Conservation (phyloP, 1,140 invertebrate species). For the Glossosoma conforme region DNA sequence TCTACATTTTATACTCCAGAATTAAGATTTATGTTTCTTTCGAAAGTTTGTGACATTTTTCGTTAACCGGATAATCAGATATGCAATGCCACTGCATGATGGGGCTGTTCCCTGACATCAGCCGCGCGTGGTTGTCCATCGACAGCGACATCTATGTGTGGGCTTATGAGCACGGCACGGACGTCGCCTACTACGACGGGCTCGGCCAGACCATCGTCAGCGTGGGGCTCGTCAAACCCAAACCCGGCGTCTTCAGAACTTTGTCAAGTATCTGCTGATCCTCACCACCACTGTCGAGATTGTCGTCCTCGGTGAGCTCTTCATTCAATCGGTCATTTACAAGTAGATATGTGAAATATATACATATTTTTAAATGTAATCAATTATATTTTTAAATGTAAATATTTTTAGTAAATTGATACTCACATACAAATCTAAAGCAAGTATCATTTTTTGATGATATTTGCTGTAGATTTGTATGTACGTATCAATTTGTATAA, state of each 20-base stretch:
- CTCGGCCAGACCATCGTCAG: constrained; percentile 85
- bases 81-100: constrained; percentile 93
- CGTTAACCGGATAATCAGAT: constrained; percentile 51
- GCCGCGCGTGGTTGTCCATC: constrained; percentile 93
- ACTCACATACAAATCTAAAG: too few species aligned
- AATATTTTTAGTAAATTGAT: too few species aligned
- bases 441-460: background rate
- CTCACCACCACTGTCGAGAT: constrained; percentile 92
- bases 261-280: constrained; percentile 89
- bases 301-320: constrained; percentile 77
- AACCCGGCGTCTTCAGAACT: constrained; percentile 81
- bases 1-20: too few species aligned
- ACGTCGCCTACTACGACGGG: constrained; percentile 91
- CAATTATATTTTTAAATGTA: too few species aligned
- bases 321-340: constrained; percentile 32
- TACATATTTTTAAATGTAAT: background rate
- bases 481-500: too few species aligned
- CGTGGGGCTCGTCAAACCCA: constrained; percentile 81
- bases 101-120: constrained; percentile 94
- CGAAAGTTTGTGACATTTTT: too few species aligned
- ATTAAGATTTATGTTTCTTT: too few species aligned
- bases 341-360: background rate
- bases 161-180: constrained; percentile 86
- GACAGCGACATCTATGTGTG: constrained; percentile 98
- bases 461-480: too few species aligned